Conservation (phyloP, 1,140 invertebrate species). For the Cylas formicarius region DNA sequence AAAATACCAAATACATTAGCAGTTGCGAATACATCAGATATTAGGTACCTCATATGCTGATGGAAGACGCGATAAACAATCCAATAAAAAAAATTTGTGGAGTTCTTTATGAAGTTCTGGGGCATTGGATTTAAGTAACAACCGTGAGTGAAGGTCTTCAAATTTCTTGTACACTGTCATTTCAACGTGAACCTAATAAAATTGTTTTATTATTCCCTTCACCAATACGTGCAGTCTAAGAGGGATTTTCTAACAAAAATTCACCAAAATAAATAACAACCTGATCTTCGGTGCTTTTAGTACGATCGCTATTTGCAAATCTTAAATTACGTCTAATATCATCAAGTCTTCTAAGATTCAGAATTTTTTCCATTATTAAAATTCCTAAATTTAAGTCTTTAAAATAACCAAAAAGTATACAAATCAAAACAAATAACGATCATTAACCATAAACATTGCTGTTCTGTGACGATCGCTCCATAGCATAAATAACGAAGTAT, state of each 20-base stretch:
- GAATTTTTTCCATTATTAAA: conserved; percentile 18
- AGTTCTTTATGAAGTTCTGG: conserved; percentile 56
- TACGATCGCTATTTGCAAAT: conserved; percentile 45
- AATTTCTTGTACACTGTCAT: conserved; percentile 28
- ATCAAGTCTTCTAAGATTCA: conserved; percentile 20
- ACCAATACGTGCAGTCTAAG: conserved; percentile 4
- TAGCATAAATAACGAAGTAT: too few relatives aligned
- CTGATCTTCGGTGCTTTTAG: conserved; percentile 51
- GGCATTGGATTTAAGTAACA: conserved; percentile 35
- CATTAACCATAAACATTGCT: too few relatives aligned
- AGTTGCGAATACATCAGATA: conserved; percentile 5
- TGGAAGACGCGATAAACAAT: conserved; percentile 60
- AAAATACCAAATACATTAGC: conserved; percentile 19
- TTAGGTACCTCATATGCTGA: conserved; percentile 57
- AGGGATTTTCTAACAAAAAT: conserved; percentile 10
- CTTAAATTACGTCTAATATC: conserved; percentile 31
- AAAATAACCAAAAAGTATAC: too few relatives aligned
- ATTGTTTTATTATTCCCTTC: not conserved
- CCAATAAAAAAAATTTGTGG: conserved; percentile 64
- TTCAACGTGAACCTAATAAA: conserved; percentile 29
- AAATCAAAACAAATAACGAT: too few relatives aligned
- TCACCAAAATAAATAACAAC: conserved; percentile 33
- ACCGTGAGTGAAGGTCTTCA: conserved; percentile 19
- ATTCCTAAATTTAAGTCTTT: too few relatives aligned
- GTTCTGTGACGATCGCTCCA: too few relatives aligned